Evolutionary conservation across 1,140 invertebrate genomes (phyloP), one percentile per base, ranked within the genome.

Genomic region (Chrysomallon squamiferum): DNA sequence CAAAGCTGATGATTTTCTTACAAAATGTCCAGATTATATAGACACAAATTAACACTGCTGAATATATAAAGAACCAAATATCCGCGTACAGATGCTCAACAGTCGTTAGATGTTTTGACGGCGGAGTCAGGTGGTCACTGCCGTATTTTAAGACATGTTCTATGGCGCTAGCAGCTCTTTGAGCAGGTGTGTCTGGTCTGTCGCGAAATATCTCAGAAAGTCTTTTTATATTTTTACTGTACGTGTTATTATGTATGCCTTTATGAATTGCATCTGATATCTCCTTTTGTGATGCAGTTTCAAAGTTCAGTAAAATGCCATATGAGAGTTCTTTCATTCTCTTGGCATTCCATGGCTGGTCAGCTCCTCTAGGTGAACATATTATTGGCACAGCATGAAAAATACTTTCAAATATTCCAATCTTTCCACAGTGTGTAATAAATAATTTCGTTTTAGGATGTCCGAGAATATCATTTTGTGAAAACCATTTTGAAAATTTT

Each of bases 311-410:
- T 1, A 22, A 54, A 11, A 72, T 32, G 33, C 75, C 73, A 45
- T 66, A 71, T 2, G 58, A 65, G 33, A 69, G 73, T 2, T 38
- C 25, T 11, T 41, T 52, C 22, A 68, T 68, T 15, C 71, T 47
- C 9, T 59, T 18, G 22, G 69, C 66, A 75, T 89, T 89, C 13
- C 82, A 82, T 9, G 69, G 72, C 73, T 92, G 91, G 69, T 93
- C 92, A 2, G 88, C 91, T 59, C 89, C 88, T 61, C 93, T 80
- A 4, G 93, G 93, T 72, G 93, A 89, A 6, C 89, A 88, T 6
- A 95, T 45, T 59, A 79, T 65, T 4, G 77, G 77, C 11, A 79
- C 68, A 0, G 68, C 77, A 61, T 76, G 68, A 56, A 68, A 76
- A 7, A 76, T 58, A 13, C 73, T 70, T 52, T 79, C 77, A 59